Base-by-base conservation (phyloP, 2,113 vertebrate genomes). In the Patagioenas fasciata region DNA sequence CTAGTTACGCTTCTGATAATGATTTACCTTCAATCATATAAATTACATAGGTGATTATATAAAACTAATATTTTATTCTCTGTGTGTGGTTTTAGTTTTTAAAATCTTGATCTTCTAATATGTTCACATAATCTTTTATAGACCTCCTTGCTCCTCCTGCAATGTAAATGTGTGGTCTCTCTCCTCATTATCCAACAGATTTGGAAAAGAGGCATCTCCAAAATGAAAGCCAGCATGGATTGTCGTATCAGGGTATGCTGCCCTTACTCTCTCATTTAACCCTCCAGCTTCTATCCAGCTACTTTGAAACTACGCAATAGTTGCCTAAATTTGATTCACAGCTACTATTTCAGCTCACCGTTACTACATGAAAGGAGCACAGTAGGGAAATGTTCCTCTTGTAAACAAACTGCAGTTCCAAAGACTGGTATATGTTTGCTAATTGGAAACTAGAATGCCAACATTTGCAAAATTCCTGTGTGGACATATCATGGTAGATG, bases 171-270 rank as follows among this genome's bases (percentile, higher is more conserved):
- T 65, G 13, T 73, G 38, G 7, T 11, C 2, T 2, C 20, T 54
- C 14, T 67, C 38, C 5, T 23, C 9, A 5, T 48, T 20, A 48
- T 58, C 10, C 29, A 53, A 14, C 0, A 34, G 36, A 57, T 9
- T 26, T 47, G 34, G 32, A 53, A 11, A 75, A 62, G 4, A 42
- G 4, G 5, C 13, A 17, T 17, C 14, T 91, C 36, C 16, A 58
- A 58, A 88, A n/a, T 23, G 16, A 23, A 80, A 48, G 28, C 4
- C 9, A 72, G 21, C 21, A 60, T 56, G 57, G 91, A 48, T 21
- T 28, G 5, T 36, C 28, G 3, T 64, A 20, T 19, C 0, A 0
- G 19, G 2, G 11, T 71, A 17, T 47, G 5, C 15, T 62, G 28
- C 10, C n/a, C 9, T 80, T 56, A 40, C 9, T 56, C 13, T 44